Percentiles rank a stretch among this genome's conserved stretches.
Evolutionary conservation across 2,113 vertebrate genomes (phyloP).

Genomic region (Actinemys pallida): DNA sequence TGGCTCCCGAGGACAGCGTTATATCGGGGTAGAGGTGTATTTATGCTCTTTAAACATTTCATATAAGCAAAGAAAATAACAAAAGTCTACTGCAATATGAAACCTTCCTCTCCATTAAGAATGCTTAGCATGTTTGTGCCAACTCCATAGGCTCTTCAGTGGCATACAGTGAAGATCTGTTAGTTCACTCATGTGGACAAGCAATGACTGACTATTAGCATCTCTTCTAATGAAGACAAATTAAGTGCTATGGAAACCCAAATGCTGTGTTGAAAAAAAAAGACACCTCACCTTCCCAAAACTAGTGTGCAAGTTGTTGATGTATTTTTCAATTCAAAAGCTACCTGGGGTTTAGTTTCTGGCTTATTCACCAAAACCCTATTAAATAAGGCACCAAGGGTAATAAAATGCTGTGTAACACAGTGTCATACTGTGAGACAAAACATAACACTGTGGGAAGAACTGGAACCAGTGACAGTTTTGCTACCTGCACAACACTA

Average conservation of each 20-base stretch:
- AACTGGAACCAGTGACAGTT: neutral
- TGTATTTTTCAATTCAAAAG: conserved; percentile 30
- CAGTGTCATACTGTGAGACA: conserved; percentile 23
- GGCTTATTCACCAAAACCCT: conserved; percentile 24
- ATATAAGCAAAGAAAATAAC: conserved; percentile 28
- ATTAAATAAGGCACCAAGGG: conserved; percentile 49
- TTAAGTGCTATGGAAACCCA: conserved; percentile 51
- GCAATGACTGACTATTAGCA: conserved; percentile 42
- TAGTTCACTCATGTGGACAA: conserved; percentile 44
- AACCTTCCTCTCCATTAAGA: conserved; percentile 4
- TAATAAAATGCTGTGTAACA: conserved; percentile 48
- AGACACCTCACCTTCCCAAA: neutral
- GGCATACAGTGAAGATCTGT: neutral
- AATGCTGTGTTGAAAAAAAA: neutral
- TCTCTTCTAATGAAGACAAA: conserved; percentile 56
- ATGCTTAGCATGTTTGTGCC: conserved; percentile 28
- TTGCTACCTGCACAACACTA: neutral
- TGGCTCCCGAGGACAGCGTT: no score
- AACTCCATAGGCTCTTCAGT: conserved; percentile 5
- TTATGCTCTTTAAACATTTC: conserved; percentile 31
- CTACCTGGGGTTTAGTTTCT: conserved; percentile 46
- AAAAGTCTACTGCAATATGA: conserved; percentile 9
- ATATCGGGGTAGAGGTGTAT: neutral
- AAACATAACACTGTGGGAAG: neutral
- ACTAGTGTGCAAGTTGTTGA: neutral